Evolutionary conservation across 2,888 invertebrate genomes (phyloP), one percentile per base, ranked within the genome.

Genomic region (Apotomis capreana): DNA sequence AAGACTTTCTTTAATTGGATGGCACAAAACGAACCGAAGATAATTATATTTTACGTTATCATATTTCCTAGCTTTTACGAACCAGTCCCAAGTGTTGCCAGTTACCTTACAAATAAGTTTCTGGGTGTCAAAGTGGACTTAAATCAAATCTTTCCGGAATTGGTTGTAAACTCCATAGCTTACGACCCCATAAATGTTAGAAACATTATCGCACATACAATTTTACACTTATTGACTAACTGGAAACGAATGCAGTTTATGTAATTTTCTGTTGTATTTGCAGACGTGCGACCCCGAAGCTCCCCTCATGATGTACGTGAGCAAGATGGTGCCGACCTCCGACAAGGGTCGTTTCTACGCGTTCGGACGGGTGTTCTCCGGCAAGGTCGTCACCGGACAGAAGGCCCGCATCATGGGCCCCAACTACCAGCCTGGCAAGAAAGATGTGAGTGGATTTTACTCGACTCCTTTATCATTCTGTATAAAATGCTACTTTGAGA

Each of bases 261-360:
- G 9, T 65, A 12, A 61, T 9, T 12, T 26, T 44, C 44, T 74
- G 61, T 57, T 44, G 1, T 12, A 36, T 64, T 49, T 68, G 4
- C 79, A 97, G 96, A 97, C 88, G 86, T 99, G 99, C 87, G 98
- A 99, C 92, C 97, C 99, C 12, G 97, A 98, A 80, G 99, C 97
- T 58, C 99, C 99, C 13, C 95, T 99, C 73, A 99, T 99, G 99
- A 99, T 99, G 99, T 99, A 99, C 95, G 95, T 99, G 79, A 99
- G 99, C 64, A 99, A 99, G 94, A 99, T 99, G 99, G 99, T 99
- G 89, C 99, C 99, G 79, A 99, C 99, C 13, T 97, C 98, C 12
- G 99, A 99, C 93, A 99, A 99, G 94, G 99, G 99, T 76, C 97
- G 99, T 88, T 99, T 99, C 96, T 99, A 99, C 93, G 99, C 99